Percentiles rank a stretch among this genome's conserved stretches.
These are phyloP conservation scores for Cyclopterus lumpus DNA, from an alignment of 2,797 vertebrate species.

Conservation along the genomic window DNA sequence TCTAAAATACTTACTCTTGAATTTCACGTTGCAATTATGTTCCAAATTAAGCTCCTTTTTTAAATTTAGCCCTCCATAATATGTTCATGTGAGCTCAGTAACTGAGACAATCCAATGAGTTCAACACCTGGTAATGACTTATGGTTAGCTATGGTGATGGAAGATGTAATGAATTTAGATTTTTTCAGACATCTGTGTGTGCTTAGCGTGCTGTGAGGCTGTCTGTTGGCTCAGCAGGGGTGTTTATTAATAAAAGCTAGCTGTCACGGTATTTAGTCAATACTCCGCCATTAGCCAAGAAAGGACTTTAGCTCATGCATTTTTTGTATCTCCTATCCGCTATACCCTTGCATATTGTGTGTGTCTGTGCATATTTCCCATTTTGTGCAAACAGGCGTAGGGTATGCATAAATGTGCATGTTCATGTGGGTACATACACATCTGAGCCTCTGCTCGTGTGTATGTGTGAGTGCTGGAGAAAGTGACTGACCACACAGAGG, in stretches of 20 bases:
- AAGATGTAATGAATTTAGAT: not conserved
- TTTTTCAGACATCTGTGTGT: slow-evolving; percentile 11
- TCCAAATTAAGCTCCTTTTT: slow-evolving; percentile 11
- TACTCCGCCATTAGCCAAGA: slow-evolving; percentile 54
- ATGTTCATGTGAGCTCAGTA: slow-evolving; percentile 14
- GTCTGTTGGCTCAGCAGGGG: slow-evolving; percentile 40
- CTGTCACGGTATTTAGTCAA: slow-evolving; percentile 44
- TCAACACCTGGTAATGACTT: slow-evolving; percentile 24
- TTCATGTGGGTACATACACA: slow-evolving; percentile 33
- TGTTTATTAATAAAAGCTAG: slow-evolving; percentile 61
- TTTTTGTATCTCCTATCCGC: slow-evolving; percentile 52
- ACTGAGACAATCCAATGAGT: slow-evolving; percentile 11
- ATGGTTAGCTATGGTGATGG: slow-evolving; percentile 15
- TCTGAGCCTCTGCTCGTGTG: slow-evolving; percentile 33
- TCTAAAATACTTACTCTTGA: slow-evolving; percentile 23
- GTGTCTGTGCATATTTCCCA: slow-evolving; percentile 23
- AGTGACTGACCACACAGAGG: slow-evolving; percentile 71
- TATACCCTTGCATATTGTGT: slow-evolving; percentile 41
- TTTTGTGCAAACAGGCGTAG: slow-evolving; percentile 33
- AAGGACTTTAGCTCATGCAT: slow-evolving; percentile 53
- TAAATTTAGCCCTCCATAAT: slow-evolving; percentile 24
- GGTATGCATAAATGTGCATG: slow-evolving; percentile 24
- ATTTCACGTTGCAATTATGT: slow-evolving; percentile 28
- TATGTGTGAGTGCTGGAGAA: slow-evolving; percentile 50
- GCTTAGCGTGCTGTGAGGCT: slow-evolving; percentile 31